Conservation (phyloP, 2,797 vertebrate genomes). For the Otolemur crassicaudatus region DNA sequence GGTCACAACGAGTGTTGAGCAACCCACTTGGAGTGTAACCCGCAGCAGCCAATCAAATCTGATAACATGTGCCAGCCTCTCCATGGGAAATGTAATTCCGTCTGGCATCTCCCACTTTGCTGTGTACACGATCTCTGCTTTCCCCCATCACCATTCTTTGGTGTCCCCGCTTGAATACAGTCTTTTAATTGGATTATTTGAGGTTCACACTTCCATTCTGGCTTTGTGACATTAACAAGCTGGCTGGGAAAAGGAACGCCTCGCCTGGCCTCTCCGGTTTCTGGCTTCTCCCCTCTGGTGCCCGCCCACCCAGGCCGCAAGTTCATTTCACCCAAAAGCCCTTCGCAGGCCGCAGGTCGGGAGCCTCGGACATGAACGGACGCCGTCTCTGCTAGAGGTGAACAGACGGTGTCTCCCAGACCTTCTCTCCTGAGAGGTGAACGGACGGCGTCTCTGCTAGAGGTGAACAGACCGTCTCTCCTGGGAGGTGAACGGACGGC, state of each 20-base stretch:
- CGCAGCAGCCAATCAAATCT: neutral
- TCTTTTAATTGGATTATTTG: neutral
- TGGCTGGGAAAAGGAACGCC: neutral
- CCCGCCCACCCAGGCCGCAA: rapidly evolving
- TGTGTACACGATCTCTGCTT: neutral
- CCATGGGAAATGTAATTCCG: neutral
- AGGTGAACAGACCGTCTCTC: too few relatives aligned
- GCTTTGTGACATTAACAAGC: neutral
- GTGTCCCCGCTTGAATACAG: too few relatives aligned
- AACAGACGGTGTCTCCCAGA: too few relatives aligned
- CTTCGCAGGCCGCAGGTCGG: too few relatives aligned
- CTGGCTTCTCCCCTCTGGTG: rapidly evolving
- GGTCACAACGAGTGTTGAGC: neutral
- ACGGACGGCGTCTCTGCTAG: too few relatives aligned
- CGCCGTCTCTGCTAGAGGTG: too few relatives aligned
- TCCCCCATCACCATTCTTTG: neutral
- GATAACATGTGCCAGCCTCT: neutral
- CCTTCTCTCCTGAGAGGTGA: too few relatives aligned
- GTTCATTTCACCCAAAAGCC: neutral
- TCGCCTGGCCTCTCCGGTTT: neutral
- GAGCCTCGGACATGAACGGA: neutral
- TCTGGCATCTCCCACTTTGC: neutral
- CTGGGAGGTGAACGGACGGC: too few relatives aligned
- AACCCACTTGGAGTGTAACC: neutral
- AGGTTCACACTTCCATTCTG: neutral